Evolutionary conservation across 2,797 vertebrate genomes (phyloP), one percentile per base, ranked within the genome.

Genomic region (Alcedo quadribrachys): DNA sequence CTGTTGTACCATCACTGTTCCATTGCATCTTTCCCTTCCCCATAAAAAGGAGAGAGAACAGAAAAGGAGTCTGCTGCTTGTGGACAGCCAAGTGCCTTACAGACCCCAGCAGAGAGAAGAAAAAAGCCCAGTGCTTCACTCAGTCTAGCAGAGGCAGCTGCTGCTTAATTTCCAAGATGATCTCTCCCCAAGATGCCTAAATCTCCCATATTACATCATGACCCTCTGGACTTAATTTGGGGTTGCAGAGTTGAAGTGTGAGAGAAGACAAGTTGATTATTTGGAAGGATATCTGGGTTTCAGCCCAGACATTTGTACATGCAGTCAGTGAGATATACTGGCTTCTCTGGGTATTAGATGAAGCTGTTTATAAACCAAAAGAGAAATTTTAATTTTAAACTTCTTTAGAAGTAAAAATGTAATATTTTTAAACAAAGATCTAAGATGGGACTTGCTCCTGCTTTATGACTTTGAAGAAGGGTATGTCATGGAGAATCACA

Each of bases 1-100:
- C 14, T 63, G 9, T 25, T 1, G 0, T 37, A 17, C 9, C 37
- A 10, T 5, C 1, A 2, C 48, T 42, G 4, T 11, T 55, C 25
- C 11, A 27, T 15, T 40, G 24, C 20, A 8, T 5, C 35, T 43
- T 55, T 9, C 4, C 30, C 12, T 58, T n/a, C 16, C 12, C 6
- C 16, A 17, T 2, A 24, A 17, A 55, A 89, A 57, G 21, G 10
- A 28, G 21, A 20, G 18, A 43, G 30, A 54, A 8, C 17, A 53
- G 8, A 46, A 37, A 66, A 61, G 11, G 8, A 25, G 3, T 5
- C 18, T 12, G 7, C 21, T 63, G 27, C 24, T 43, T 54, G 15
- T 24, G 33, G 15, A 50, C 60, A 63, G 2, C 37, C 18, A 18
- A 28, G 20, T 28, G 14, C 21, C 54, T 32, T 32, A 8, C 18